Percentiles rank a stretch among this genome's conserved stretches.
phyloP scores from a whole-genome alignment of 2,113 vertebrate species.

The Sturnira hondurensis region DNA sequence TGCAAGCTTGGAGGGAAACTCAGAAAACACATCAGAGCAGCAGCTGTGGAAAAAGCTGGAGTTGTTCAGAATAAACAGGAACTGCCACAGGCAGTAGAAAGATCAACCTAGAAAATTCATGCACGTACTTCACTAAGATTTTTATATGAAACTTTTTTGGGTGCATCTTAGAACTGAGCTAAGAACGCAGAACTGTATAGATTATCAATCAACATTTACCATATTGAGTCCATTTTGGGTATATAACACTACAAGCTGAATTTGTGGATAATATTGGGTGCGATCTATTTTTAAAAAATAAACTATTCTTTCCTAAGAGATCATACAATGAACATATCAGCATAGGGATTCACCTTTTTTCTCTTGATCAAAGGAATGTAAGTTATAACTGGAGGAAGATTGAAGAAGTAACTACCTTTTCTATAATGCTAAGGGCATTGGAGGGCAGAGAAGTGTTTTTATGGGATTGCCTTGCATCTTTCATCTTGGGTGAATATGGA shows the following conservation, averaged over 20 bases:
- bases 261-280: not conserved
- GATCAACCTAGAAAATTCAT: not conserved
- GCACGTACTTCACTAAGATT: rapidly evolving
- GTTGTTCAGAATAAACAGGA: not conserved
- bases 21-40: not conserved
- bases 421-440: not conserved
- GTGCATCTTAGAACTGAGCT: not conserved
- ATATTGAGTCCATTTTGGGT: not conserved
- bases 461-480: not conserved
- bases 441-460: not conserved
- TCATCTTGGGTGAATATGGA: not conserved
- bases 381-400: not conserved
- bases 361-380: not conserved
- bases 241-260: not conserved
- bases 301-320: not conserved
- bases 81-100: not conserved
- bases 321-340: not conserved
- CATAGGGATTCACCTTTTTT: not conserved
- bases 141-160: not conserved
- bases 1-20: not conserved
- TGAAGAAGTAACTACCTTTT: not conserved
- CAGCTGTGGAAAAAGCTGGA: not conserved
- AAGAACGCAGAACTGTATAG: not conserved
- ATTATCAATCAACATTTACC: not conserved
- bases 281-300: not conserved